These are phyloP conservation scores for Drepana falcataria DNA, from an alignment of 2,888 invertebrate genomes.

Conservation along the genomic window DNA sequence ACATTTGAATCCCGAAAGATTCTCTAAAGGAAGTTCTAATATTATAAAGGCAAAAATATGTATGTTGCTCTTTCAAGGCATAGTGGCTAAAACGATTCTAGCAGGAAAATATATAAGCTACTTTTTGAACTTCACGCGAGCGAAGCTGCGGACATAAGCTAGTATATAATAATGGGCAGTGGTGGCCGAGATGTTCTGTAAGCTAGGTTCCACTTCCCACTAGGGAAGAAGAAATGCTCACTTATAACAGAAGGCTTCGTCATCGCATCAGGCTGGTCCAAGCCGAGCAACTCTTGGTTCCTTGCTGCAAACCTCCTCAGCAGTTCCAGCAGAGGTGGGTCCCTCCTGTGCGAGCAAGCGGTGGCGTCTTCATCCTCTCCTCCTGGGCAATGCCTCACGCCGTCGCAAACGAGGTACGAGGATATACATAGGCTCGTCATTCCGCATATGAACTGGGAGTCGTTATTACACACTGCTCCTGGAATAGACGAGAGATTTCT, in stretches of 20 bases:
- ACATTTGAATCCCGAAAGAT: no score
- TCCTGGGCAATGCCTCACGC: conserved; percentile 82
- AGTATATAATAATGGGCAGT: no score
- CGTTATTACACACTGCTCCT: conserved; percentile 63
- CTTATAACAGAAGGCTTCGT: conserved; percentile 72
- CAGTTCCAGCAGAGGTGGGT: conserved; percentile 64
- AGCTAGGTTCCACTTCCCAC: no score
- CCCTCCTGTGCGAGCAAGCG: conserved; percentile 57
- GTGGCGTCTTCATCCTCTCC: conserved; percentile 77
- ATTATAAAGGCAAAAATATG: no score
- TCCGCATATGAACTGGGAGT: conserved; percentile 62
- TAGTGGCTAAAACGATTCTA: no score
- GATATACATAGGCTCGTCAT: conserved; percentile 79
- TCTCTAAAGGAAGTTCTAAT: no score
- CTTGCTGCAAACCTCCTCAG: conserved; percentile 61
- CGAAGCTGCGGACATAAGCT: no score
- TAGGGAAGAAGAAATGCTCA: conserved; percentile 30
- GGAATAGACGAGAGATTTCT: conserved; percentile 14
- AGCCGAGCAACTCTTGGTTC: conserved; percentile 63
- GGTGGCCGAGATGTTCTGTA: no score
- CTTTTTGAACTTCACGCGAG: no score
- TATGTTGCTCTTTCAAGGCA: no score
- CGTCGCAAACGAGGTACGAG: conserved; percentile 82
- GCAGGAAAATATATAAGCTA: no score
- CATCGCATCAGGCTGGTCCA: conserved; percentile 59